phyloP scores from a whole-genome alignment of 53 echinoderm and acorn worm genomes.

The Luidia sarsii region DNA sequence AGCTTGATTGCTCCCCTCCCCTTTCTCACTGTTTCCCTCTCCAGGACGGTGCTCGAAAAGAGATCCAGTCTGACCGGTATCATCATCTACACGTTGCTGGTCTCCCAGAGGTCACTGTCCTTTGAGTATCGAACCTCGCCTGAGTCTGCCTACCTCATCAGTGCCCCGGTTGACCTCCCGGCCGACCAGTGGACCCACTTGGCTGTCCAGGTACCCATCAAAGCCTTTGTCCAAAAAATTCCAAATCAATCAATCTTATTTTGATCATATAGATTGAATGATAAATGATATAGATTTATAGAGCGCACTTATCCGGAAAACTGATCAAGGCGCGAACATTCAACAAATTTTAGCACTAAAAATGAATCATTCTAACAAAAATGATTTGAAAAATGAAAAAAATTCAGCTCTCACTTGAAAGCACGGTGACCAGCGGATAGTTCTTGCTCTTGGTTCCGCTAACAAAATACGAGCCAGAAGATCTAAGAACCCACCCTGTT shows the following conservation, averaged over 20 bases:
- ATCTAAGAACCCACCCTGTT: too few relatives aligned
- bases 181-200: constrained; percentile 83
- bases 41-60: too few relatives aligned
- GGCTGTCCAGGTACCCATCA: constrained; percentile 80
- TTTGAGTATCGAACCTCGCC: constrained; percentile 83
- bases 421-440: too few relatives aligned
- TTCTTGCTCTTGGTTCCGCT: too few relatives aligned
- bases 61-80: constrained; percentile 35
- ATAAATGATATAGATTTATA: too few relatives aligned
- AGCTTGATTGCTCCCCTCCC: too few relatives aligned
- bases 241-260: neutral
- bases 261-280: neutral
- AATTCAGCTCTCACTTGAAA: too few relatives aligned
- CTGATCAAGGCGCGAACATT: too few relatives aligned
- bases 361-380: neutral
- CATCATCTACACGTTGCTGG: constrained; percentile 80
- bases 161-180: constrained; percentile 52
- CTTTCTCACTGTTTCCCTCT: too few relatives aligned
- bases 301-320: too few relatives aligned
- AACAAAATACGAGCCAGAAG: too few relatives aligned
- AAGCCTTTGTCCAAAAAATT: too few relatives aligned
- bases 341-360: neutral
- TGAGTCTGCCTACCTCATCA: constrained; percentile 62
- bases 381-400: neutral
- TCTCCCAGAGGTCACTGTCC: constrained; percentile 66